Percentiles rank a stretch among this genome's conserved stretches.
Conservation (phyloP, 2,888 invertebrate genomes). For the Drosophila atripex region DNA sequence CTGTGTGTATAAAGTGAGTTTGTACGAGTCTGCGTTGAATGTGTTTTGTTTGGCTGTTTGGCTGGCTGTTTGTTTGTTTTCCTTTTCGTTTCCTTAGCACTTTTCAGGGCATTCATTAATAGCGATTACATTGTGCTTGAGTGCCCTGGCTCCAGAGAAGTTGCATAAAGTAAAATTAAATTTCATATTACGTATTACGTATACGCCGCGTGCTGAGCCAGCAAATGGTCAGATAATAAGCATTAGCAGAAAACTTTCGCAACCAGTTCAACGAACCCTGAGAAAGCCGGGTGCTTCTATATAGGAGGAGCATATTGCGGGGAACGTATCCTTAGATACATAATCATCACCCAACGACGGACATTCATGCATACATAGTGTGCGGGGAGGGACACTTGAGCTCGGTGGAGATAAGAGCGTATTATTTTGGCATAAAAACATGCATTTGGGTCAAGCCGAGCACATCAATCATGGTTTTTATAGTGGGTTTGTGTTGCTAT, state of each 20-base stretch:
- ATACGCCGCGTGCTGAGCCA: constrained; percentile 61
- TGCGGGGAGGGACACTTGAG: constrained; percentile 34
- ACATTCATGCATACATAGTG: constrained; percentile 11
- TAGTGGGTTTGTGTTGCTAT: constrained; percentile 42
- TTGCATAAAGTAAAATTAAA: constrained; percentile 66
- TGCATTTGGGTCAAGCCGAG: constrained; percentile 77
- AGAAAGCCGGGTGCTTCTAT: background rate
- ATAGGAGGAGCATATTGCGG: constrained; percentile 43
- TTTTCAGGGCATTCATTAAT: constrained; percentile 64
- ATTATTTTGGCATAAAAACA: constrained; percentile 74
- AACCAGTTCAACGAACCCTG: constrained; percentile 61
- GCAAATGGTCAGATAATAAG: constrained; percentile 68
- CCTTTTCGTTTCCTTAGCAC: constrained; percentile 46
- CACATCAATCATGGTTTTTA: constrained; percentile 73
- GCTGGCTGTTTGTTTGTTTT: constrained; percentile 29
- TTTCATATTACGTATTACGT: constrained; percentile 69
- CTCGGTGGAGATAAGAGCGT: constrained; percentile 37
- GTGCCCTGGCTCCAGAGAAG: constrained; percentile 31
- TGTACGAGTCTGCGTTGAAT: constrained; percentile 2
- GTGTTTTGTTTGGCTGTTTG: constrained; percentile 39
- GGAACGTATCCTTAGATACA: background rate
- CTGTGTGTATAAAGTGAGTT: background rate
- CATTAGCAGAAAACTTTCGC: constrained; percentile 47
- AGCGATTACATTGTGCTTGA: constrained; percentile 64
- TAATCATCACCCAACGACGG: constrained; percentile 4